A percentile compares a stretch with the other conserved stretches of the same genome.
phyloP scores from a whole-genome alignment of 2,888 invertebrate species.

The Stenolophus ochropezus region DNA sequence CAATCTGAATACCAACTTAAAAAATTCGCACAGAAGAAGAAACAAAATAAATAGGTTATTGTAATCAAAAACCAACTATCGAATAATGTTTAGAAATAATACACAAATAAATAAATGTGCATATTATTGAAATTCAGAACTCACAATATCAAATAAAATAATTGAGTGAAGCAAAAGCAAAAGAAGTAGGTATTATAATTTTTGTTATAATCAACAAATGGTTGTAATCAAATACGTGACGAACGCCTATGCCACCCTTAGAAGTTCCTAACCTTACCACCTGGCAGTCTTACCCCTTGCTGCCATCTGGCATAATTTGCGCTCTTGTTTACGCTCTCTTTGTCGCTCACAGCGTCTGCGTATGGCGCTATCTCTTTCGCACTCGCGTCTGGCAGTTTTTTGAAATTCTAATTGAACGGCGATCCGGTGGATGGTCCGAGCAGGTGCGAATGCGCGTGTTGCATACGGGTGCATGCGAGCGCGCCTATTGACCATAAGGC shows the following conservation, averaged over 20 bases:
- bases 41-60: too few relatives aligned
- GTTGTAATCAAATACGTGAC: neutral
- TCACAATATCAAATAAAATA: too few relatives aligned
- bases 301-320: slow-evolving; percentile 63
- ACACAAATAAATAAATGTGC: too few relatives aligned
- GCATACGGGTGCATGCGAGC: slow-evolving; percentile 9
- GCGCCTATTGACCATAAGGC: slow-evolving; percentile 51
- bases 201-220: neutral
- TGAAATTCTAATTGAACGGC: slow-evolving; percentile 45
- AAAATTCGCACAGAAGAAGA: too few relatives aligned
- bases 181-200: too few relatives aligned
- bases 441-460: slow-evolving; percentile 40
- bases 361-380: neutral
- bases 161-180: too few relatives aligned
- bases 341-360: neutral
- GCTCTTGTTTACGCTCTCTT: slow-evolving; percentile 6
- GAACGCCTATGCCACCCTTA: slow-evolving; percentile 67
- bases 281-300: slow-evolving; percentile 69
- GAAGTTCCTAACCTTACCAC: slow-evolving; percentile 70
- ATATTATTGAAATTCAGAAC: too few relatives aligned
- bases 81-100: too few relatives aligned
- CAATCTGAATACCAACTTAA: too few relatives aligned
- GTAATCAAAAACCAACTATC: too few relatives aligned
- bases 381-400: slow-evolving; percentile 38
- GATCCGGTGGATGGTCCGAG: slow-evolving; percentile 20